phyloP scores from a whole-genome alignment of 2,797 vertebrate genomes.

The Selene dorsalis region DNA sequence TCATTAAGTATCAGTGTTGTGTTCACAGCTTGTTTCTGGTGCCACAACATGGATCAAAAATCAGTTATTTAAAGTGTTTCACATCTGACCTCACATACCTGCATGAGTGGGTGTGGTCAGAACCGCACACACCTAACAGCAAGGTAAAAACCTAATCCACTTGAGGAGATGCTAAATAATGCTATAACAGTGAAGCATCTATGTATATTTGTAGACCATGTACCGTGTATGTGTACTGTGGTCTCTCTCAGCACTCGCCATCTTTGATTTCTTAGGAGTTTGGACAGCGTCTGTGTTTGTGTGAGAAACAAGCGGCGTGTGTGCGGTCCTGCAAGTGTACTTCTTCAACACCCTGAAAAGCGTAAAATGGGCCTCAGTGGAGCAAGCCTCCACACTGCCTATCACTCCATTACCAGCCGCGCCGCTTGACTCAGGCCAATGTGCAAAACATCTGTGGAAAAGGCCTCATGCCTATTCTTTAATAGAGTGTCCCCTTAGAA shows the following conservation, averaged over 20 bases:
- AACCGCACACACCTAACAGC: neutral
- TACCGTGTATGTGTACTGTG: no score
- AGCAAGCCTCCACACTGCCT: slow-evolving; percentile 76
- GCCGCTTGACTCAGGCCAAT: slow-evolving; percentile 79
- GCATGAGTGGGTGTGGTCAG: neutral
- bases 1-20: neutral
- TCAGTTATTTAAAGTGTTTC: neutral
- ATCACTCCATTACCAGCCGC: slow-evolving; percentile 82
- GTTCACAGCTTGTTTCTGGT: neutral
- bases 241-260: neutral
- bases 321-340: slow-evolving; percentile 76
- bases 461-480: slow-evolving; percentile 85
- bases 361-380: slow-evolving; percentile 77
- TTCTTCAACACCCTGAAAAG: slow-evolving; percentile 78
- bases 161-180: neutral
- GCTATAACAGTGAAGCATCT: neutral
- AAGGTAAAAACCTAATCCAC: neutral
- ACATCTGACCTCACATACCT: neutral
- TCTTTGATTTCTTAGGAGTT: slow-evolving; percentile 17
- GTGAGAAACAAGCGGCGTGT: slow-evolving; percentile 65
- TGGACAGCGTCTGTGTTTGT: slow-evolving; percentile 35
- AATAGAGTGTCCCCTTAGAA: slow-evolving; percentile 89
- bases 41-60: neutral
- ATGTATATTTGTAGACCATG: neutral
- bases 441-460: slow-evolving; percentile 88